Evolutionary conservation across 2,888 invertebrate species (phyloP).

Genomic region (Spilarctia lutea): DNA sequence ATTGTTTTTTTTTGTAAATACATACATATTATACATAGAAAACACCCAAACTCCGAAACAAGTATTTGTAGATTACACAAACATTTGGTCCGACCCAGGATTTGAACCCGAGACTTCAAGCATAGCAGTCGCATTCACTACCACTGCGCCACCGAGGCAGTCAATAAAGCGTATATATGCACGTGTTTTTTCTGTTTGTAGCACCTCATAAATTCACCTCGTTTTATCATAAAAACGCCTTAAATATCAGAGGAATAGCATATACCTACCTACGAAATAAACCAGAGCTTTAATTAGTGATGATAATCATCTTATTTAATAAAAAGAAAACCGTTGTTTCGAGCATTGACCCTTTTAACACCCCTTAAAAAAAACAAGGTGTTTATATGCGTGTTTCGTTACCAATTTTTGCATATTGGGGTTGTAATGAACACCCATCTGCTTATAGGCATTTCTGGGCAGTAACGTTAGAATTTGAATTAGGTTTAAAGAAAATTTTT

Average conservation of each 20-base stretch:
- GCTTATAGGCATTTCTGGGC: background rate
- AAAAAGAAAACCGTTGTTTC: background rate
- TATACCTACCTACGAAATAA: background rate
- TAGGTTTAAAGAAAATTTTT: too few species aligned
- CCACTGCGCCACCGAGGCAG: too few species aligned
- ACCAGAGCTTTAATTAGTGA: background rate
- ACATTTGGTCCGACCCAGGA: too few species aligned
- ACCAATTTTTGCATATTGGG: background rate
- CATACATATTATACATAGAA: too few species aligned
- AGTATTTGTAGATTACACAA: too few species aligned
- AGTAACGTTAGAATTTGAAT: background rate
- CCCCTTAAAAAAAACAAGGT: background rate
- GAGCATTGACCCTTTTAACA: background rate
- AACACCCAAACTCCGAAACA: too few species aligned
- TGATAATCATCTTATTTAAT: background rate
- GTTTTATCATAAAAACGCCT: background rate
- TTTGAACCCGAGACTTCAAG: too few species aligned
- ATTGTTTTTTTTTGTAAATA: too few species aligned
- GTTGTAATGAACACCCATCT: background rate
- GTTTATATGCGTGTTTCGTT: background rate
- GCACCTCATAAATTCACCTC: too few species aligned
- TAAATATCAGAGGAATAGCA: background rate
- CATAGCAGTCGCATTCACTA: too few species aligned
- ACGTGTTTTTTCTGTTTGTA: too few species aligned
- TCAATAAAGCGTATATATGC: too few species aligned